Evolutionary conservation across 2,888 invertebrate species (phyloP), one percentile per base, ranked within the genome.

Genomic region (Alitta virens): DNA sequence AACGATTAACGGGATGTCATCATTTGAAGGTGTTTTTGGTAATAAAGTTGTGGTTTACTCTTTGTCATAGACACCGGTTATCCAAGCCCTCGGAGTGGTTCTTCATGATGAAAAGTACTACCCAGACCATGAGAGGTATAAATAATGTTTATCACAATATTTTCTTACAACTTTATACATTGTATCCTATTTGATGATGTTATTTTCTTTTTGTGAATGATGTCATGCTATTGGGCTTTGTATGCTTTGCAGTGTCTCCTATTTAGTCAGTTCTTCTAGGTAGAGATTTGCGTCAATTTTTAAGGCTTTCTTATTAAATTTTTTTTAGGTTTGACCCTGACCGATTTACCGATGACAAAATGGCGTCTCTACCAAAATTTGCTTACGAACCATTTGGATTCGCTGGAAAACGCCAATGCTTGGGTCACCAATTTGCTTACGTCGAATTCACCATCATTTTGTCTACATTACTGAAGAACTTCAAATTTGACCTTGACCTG

Each of bases 301-400:
- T n/a, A n/a, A n/a, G n/a, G n/a, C n/a, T n/a, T n/a, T 40, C 16
- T 40, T 40, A 40, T 40, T 12, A 9, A 12, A 40, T 16, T 16
- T 12, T 61, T 56, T 63, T 21, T 63, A 81, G 81, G 38, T 81
- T 81, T 74, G 78, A 80, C 60, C 81, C 81, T 1, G 78, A 78
- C 42, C 69, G 80, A 38, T 79, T 80, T 59, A 71, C 60, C 50
- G 42, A 60, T n/a, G 74, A 78, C 26, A 73, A 77, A 53, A 61
- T 63, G 23, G 71, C 72, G 49, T 59, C 63, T 2, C 65, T 72
- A 42, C 71, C 74, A 42, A 43, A 72, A 2, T 68, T 75, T 24
- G 70, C 75, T 1, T 83, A 78, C 64, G 70, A 73, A 51, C 80
- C 81, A 1, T 83, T 82, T 70, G 83, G 82, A 2, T 80, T 83